Evolutionary conservation across 2,113 vertebrate species (phyloP).

Genomic region (Nicator chloris): DNA sequence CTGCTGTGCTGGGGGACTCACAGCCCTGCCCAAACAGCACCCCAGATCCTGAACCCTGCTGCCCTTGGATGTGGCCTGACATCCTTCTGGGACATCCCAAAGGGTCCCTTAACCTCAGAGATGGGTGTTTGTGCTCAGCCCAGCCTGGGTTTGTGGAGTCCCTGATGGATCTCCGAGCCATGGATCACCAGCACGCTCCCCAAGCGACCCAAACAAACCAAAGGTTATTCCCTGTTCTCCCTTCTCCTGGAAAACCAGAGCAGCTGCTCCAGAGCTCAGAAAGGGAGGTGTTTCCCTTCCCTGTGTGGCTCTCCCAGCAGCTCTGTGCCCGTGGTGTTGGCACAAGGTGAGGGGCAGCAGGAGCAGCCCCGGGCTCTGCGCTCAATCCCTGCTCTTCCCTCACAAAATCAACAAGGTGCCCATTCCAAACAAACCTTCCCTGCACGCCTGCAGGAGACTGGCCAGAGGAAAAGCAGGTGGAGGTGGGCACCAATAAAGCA

Average conservation of each 20-base stretch:
- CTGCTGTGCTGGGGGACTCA: accelerated
- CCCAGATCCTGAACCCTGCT: accelerated
- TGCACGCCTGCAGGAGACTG: background rate
- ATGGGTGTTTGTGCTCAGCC: background rate
- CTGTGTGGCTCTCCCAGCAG: accelerated
- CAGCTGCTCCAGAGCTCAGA: accelerated
- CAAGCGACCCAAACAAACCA: background rate
- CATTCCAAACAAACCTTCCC: background rate
- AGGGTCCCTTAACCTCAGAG: accelerated
- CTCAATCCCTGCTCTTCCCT: background rate
- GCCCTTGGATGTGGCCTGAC: background rate
- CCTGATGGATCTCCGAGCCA: accelerated
- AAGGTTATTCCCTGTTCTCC: accelerated
- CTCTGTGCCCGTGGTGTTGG: background rate
- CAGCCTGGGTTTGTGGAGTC: background rate
- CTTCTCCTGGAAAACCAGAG: background rate
- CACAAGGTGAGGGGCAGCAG: accelerated
- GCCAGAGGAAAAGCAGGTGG: background rate
- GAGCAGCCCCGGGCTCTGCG: background rate
- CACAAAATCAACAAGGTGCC: background rate
- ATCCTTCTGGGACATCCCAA: background rate
- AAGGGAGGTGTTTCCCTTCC: accelerated
- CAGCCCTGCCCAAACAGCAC: too few species aligned
- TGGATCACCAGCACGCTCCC: accelerated
- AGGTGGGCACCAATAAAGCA: background rate